phyloP scores from a whole-genome alignment of 2,797 vertebrate species.

The Ceryle rudis region DNA sequence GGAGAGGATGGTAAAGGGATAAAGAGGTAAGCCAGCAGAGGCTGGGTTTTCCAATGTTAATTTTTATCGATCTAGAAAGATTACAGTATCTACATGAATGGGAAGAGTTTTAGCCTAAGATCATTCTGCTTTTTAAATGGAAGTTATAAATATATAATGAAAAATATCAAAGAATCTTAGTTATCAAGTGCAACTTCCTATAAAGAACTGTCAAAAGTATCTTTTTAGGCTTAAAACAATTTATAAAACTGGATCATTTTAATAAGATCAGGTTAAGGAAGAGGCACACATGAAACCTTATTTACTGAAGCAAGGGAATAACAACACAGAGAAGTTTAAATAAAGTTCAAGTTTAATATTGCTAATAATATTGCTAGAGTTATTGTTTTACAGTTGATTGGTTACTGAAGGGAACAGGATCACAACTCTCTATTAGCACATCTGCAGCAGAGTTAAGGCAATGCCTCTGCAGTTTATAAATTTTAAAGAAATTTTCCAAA shows the following conservation, averaged over 20 bases:
- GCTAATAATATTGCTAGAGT: background rate
- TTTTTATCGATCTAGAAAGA: background rate
- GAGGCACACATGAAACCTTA: background rate
- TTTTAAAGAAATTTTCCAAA: background rate
- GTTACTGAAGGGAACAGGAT: background rate
- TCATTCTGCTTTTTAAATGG: background rate
- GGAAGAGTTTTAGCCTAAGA: background rate
- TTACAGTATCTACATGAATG: rapidly evolving
- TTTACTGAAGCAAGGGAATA: background rate
- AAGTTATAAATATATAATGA: background rate
- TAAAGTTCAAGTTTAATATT: background rate
- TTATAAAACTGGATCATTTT: background rate
- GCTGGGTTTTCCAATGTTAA: background rate
- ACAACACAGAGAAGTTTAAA: background rate
- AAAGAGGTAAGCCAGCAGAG: background rate
- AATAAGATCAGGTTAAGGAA: background rate
- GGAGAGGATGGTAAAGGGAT: background rate
- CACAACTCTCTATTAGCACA: background rate
- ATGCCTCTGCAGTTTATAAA: background rate
- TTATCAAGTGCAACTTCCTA: background rate
- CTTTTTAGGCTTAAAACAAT: background rate
- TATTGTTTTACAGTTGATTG: background rate
- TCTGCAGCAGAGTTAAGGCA: background rate
- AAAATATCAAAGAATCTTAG: background rate
- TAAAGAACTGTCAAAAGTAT: background rate